Conservation (phyloP, 2,888 invertebrate species). For the Morpho deidamia region DNA sequence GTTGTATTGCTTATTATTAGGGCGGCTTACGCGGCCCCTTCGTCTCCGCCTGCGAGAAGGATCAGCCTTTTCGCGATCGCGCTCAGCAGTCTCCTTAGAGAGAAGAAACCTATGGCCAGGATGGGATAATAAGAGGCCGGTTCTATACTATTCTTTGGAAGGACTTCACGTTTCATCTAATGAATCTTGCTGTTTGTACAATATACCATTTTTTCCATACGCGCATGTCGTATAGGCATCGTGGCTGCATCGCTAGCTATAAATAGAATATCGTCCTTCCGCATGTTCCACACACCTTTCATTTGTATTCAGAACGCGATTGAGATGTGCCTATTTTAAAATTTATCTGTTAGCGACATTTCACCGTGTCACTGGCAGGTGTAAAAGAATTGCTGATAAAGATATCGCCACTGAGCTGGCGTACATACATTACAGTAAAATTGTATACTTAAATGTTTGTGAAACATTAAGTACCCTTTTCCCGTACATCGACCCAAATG, state of each 20-base stretch:
- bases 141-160: no score
- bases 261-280: constrained; percentile 33
- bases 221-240: not conserved
- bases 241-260: not conserved
- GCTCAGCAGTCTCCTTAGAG: no score
- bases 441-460: not conserved
- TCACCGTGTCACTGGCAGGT: constrained; percentile 16
- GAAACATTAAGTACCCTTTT: not conserved
- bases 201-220: no score
- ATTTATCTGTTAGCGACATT: constrained; percentile 14
- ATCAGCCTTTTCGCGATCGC: no score
- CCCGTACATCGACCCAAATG: constrained; percentile 1
- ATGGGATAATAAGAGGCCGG: no score
- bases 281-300: constrained; percentile 28
- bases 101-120: no score
- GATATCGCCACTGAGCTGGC: not conserved
- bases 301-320: constrained; percentile 57
- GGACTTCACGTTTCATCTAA: no score
- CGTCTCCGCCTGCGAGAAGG: no score
- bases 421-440: constrained; percentile 1
- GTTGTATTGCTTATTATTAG: no score
- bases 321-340: constrained; percentile 42
- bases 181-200: no score
- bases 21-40: no score
- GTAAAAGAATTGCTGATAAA: constrained; percentile 11